Evolutionary conservation across 2,888 invertebrate species (phyloP).

Genomic region (Cylloceria caligata): DNA sequence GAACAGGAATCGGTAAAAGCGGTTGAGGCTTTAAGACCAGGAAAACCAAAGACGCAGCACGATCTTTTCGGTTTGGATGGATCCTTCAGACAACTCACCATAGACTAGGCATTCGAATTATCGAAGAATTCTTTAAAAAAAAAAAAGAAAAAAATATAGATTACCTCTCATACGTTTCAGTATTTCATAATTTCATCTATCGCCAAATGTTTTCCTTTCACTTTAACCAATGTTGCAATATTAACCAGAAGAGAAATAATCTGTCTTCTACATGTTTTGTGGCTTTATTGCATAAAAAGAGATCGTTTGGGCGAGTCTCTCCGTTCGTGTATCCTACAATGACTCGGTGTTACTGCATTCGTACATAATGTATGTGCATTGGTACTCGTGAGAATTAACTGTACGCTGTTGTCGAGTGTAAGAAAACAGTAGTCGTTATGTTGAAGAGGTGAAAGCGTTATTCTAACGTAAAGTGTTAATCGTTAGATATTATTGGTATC

Average conservation of each 20-base stretch:
- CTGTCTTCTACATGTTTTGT: conserved; percentile 12
- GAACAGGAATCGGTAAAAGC: conserved; percentile 92
- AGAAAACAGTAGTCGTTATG: conserved; percentile 32
- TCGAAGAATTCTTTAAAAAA: background rate
- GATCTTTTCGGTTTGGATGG: conserved; percentile 96
- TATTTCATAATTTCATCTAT: conserved; percentile 11
- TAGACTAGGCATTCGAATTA: conserved; percentile 87
- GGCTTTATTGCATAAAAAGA: conserved; percentile 18
- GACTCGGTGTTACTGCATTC: background rate
- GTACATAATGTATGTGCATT: background rate
- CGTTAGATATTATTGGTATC: conserved; percentile 21
- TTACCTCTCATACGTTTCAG: background rate
- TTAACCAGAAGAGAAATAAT: background rate
- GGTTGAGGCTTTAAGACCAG: conserved; percentile 92
- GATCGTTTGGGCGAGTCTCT: background rate
- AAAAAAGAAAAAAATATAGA: background rate
- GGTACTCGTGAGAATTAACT: conserved; percentile 10
- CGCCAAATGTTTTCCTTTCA: conserved; percentile 7
- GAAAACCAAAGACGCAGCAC: conserved; percentile 93
- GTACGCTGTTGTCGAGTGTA: background rate
- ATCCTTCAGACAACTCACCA: conserved; percentile 93
- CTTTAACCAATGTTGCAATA: conserved; percentile 19
- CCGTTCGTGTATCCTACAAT: background rate
- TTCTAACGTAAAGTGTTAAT: conserved; percentile 24
- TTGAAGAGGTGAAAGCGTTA: conserved; percentile 59